phyloP scores from a whole-genome alignment of 2,888 invertebrate genomes.

The Petrolisthes manimaculis region DNA sequence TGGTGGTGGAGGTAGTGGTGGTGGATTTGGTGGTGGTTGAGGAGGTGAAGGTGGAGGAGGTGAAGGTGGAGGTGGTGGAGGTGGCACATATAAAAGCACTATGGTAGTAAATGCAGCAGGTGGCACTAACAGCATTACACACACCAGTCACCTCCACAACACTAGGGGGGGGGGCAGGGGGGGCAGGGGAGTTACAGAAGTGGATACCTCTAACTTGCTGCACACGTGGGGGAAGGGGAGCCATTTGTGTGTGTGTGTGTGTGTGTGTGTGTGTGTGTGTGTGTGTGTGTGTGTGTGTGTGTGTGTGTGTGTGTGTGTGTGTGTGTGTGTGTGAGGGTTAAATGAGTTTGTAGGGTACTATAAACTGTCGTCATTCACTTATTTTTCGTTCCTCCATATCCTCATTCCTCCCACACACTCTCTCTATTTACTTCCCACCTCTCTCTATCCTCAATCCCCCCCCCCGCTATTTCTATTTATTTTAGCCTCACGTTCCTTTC shows the following conservation, averaged over 20 bases:
- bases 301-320: no score
- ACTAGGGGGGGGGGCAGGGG: not conserved
- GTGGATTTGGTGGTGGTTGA: not conserved
- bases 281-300: not conserved
- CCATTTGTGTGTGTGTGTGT: no score
- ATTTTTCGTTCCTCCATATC: not conserved
- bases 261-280: not conserved
- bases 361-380: not conserved
- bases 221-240: no score
- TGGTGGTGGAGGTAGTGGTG: no score
- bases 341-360: not conserved
- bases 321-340: no score
- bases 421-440: not conserved
- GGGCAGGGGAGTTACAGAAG: not conserved
- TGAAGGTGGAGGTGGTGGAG: conserved; percentile 6
- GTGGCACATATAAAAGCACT: not conserved
- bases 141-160: not conserved
- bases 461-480: no score
- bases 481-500: not conserved
- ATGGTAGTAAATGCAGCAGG: no score
- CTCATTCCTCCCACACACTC: not conserved
- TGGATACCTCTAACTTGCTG: not conserved
- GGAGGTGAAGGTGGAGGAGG: not conserved
- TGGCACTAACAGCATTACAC: no score
- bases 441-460: not conserved